Base-by-base conservation (phyloP, 53 echinoderm and acorn worm genomes). In the Stichopus horrens region DNA sequence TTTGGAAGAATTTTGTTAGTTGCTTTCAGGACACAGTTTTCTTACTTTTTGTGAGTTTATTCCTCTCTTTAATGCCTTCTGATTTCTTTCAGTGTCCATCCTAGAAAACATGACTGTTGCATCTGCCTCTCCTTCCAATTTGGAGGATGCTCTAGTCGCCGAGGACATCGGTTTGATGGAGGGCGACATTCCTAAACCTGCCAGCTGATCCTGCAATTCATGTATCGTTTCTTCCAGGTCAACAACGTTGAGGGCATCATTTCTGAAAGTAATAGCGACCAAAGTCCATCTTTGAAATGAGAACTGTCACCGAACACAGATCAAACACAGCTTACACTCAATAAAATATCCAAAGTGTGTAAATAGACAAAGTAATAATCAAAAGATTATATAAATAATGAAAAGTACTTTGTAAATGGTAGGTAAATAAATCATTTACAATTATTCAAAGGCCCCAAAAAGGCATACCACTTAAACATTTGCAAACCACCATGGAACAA, bases 221-320 rank as follows among this genome's bases (percentile, higher is more conserved):
- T 94, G 92, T 20, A 98, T 94, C 0, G 95, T 96, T 89, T 93
- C 95, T 76, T 98, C 94, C 71, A 98, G 86, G 66, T 95, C 95
- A 92, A 98, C 88, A 93, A 98, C 94, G 80, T 92, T 89, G 53
- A 98, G 76, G 5, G 98, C 93, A 89, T 98, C 96, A 75, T 96
- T 89, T 81, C 98, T 96, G 89, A 10, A 58, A 77, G 82, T 0
- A 7, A 13, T 5, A 13, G 0, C 10, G 63, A 63, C 16, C 63
- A 63, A 63, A 16, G 0, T 63, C 16, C 37, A 37, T 37, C 37
- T 37, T 37, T 37, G 37, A 37, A 37, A 37, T 1, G 37, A 37
- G 37, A 37, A 37, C 37, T 37, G 37, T 37, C 37, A 37, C 37
- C 37, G 2, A 37, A 37, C 37, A 37, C 37, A 1, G 0, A 37